Conservation (phyloP, 2,113 vertebrate species). For the Chionodraco myersi region DNA sequence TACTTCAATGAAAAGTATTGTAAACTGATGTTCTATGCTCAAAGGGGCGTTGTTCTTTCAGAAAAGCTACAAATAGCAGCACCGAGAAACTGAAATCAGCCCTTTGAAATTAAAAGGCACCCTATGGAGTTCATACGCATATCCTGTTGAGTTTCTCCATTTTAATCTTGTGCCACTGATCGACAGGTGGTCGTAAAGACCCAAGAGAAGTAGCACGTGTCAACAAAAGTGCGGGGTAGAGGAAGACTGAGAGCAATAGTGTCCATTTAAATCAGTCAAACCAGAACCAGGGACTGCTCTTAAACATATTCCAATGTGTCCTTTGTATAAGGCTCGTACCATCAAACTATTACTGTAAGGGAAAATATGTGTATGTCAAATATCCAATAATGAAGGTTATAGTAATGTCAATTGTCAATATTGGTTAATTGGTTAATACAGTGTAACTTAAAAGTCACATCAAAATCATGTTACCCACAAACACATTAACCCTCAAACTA, state of each 20-base stretch:
- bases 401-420: background rate
- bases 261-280: background rate
- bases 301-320: background rate
- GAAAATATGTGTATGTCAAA: background rate
- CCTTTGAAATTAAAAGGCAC: background rate
- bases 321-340: background rate
- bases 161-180: background rate
- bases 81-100: background rate
- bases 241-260: too few species aligned
- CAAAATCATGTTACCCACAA: background rate
- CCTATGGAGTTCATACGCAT: too few species aligned
- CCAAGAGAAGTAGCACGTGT: background rate
- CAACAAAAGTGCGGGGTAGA: background rate
- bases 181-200: background rate
- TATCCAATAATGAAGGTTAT: too few species aligned
- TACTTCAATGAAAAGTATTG: background rate
- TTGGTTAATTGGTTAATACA: background rate
- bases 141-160: too few species aligned
- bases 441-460: background rate
- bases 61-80: background rate
- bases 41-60: background rate
- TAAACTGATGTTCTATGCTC: background rate
- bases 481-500: background rate
- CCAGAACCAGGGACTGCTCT: background rate
- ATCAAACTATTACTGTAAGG: background rate